Evolutionary conservation across 2,797 vertebrate species (phyloP).

Genomic region (Peromyscus eremicus): DNA sequence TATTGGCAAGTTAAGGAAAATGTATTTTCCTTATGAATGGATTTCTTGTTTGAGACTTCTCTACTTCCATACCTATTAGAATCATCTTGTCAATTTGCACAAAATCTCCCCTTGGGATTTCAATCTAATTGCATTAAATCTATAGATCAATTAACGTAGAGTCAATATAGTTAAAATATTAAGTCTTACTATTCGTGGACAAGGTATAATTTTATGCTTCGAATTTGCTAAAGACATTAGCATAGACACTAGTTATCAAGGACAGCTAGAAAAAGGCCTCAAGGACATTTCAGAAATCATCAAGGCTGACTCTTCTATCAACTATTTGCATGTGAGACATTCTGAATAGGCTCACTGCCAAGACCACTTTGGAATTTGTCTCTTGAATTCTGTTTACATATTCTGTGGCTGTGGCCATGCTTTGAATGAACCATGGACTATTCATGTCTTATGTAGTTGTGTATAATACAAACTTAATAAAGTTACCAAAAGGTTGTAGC

Average conservation of each 20-base stretch:
- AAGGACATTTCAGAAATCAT: not conserved
- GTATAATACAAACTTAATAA: not conserved
- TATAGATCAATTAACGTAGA: not conserved
- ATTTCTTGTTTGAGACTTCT: not conserved
- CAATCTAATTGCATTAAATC: conserved; percentile 16
- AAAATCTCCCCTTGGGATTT: not conserved
- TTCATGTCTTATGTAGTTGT: not conserved
- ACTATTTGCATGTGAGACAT: not conserved
- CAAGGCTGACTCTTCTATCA: not conserved
- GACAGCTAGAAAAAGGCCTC: not conserved
- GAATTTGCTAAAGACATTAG: not conserved
- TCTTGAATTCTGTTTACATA: not conserved
- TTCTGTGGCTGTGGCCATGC: not conserved
- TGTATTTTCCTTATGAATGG: not conserved
- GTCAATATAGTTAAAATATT: not conserved
- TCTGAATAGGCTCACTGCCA: not conserved
- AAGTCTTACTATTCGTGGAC: not conserved
- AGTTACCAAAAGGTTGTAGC: not conserved
- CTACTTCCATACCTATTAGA: not conserved
- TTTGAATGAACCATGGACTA: not conserved
- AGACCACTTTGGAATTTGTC: not conserved
- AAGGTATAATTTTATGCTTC: not conserved
- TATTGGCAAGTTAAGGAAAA: not conserved
- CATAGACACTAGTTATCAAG: not conserved
- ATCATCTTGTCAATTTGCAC: not conserved